These are phyloP conservation scores for Idaea dimidiata DNA, from an alignment of 2,888 invertebrate species.

Conservation along the genomic window DNA sequence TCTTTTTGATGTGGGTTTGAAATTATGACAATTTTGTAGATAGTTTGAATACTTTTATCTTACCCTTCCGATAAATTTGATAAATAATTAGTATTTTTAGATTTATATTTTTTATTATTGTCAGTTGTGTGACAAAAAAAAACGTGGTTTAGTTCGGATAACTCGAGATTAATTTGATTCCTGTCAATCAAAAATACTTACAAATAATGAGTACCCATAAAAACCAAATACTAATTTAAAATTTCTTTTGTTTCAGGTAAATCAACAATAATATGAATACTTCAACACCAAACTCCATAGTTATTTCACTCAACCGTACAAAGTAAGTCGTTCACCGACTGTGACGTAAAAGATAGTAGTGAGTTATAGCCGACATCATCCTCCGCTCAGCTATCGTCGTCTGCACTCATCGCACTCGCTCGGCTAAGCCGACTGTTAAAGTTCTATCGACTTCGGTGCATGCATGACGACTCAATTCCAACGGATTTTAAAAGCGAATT, in stretches of 20 bases:
- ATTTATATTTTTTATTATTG: no score
- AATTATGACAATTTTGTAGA: background rate
- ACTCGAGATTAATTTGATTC: no score
- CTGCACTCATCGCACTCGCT: background rate
- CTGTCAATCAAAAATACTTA: no score
- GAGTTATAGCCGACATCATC: background rate
- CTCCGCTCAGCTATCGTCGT: no score
- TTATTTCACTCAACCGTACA: background rate
- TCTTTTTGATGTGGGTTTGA: background rate
- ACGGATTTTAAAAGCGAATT: background rate
- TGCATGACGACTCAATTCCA: background rate
- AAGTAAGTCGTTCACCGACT: background rate
- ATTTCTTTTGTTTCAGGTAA: background rate
- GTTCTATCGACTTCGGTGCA: background rate
- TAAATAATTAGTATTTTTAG: background rate
- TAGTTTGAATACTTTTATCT: background rate
- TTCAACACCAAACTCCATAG: no score
- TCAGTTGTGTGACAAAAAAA: no score
- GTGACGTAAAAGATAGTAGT: background rate
- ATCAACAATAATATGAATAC: background rate
- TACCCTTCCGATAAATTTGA: background rate
- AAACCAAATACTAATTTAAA: background rate
- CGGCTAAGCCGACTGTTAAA: constrained; percentile 1
- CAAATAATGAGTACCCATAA: no score
- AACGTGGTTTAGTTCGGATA: no score